Conservation (phyloP, 2,113 vertebrate genomes). For the Ibidorhyncha struthersii region DNA sequence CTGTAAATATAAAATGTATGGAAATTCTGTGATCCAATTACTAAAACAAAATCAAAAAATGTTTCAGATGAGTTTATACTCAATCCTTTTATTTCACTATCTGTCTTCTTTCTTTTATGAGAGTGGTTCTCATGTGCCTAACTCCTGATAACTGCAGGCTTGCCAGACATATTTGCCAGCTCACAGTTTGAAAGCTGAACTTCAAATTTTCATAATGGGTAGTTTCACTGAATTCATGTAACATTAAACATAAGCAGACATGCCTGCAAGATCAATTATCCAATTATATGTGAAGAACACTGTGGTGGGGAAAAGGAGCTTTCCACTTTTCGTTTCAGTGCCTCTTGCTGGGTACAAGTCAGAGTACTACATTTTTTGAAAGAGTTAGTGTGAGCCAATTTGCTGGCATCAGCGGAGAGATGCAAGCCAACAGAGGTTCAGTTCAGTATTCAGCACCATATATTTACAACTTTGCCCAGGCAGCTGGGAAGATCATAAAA, state of each 20-base stretch:
- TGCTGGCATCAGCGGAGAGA: neutral
- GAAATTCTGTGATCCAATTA: neutral
- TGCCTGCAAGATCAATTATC: neutral
- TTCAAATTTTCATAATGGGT: neutral
- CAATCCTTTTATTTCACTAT: neutral
- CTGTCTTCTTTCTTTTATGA: neutral
- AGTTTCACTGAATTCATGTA: neutral
- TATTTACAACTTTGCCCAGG: neutral
- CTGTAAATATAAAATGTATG: neutral
- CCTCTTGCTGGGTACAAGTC: neutral
- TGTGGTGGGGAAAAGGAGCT: neutral
- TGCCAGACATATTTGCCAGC: neutral
- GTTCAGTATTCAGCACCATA: neutral
- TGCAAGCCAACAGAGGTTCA: no score
- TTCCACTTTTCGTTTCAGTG: neutral
- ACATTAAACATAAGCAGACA: neutral
- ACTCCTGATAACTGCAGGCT: neutral
- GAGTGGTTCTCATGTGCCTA: neutral
- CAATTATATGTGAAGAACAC: neutral
- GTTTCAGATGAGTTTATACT: neutral
- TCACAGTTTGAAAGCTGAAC: neutral
- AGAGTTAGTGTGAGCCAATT: neutral
- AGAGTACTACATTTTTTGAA: neutral
- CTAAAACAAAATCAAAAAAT: neutral
- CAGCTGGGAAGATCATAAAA: neutral